Conservation (phyloP, 2,797 vertebrate species). For the Coreius guichenoti region DNA sequence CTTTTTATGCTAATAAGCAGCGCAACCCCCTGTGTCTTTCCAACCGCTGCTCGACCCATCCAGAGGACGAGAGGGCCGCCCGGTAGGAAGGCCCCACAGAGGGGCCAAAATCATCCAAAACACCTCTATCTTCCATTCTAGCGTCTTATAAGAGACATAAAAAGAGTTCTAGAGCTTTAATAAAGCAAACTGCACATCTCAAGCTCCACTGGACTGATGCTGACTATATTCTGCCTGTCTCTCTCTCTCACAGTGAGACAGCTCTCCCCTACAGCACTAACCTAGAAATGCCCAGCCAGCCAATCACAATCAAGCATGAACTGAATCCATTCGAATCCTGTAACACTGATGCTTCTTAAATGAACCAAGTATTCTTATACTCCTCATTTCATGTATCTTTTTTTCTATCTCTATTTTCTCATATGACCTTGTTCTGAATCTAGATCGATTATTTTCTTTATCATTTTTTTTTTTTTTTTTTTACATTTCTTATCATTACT, state of each 20-base stretch:
- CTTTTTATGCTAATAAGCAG: slow-evolving; percentile 48
- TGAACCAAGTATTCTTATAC: slow-evolving; percentile 27
- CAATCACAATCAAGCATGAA: slow-evolving; percentile 53
- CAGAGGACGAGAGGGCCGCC: not conserved
- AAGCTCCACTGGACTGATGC: slow-evolving; percentile 27
- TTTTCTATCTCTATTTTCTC: not conserved
- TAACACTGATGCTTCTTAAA: slow-evolving; percentile 43
- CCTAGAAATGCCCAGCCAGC: slow-evolving; percentile 59
- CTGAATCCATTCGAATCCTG: slow-evolving; percentile 39
- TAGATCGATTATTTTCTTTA: not conserved
- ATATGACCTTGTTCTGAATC: not conserved
- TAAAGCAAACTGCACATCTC: not conserved
- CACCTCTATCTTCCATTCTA: not conserved
- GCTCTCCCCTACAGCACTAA: slow-evolving; percentile 53
- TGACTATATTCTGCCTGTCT: not conserved
- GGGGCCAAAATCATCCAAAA: not conserved
- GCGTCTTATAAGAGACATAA: not conserved
- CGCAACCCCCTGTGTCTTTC: slow-evolving; percentile 34
- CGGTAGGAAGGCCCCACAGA: slow-evolving; percentile 5
- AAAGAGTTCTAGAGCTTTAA: slow-evolving; percentile 17
- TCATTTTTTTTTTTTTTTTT: too few species aligned
- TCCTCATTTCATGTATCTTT: not conserved
- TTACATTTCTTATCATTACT: not conserved
- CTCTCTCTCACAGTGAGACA: slow-evolving; percentile 34
- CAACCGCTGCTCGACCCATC: slow-evolving; percentile 38